Percentiles rank a stretch among this genome's conserved stretches.
These are phyloP conservation scores for Acanthosepion lycidas DNA, from an alignment of 2,888 invertebrate species.

Conservation along the genomic window DNA sequence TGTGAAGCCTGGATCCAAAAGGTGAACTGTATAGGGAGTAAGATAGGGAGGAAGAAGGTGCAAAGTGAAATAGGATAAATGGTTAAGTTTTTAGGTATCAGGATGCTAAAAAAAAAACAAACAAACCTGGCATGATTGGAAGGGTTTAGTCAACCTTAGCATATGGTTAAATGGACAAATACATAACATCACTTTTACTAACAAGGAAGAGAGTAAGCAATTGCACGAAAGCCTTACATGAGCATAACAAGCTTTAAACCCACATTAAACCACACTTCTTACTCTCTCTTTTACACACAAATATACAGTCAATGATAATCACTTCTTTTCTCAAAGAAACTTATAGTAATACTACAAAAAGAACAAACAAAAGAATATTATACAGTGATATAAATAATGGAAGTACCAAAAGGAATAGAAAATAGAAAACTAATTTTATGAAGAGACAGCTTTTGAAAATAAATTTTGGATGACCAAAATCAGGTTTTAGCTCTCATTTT, in stretches of 20 bases:
- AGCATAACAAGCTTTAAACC: constrained; percentile 33
- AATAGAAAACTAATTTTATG: background rate
- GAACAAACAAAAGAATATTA: background rate
- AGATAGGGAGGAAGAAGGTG: background rate
- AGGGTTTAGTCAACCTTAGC: background rate
- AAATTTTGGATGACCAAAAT: background rate
- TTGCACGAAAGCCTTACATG: background rate
- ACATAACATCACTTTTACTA: background rate
- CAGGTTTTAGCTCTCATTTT: background rate
- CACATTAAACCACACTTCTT: background rate
- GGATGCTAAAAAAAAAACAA: background rate
- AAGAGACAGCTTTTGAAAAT: background rate
- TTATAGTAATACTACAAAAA: background rate
- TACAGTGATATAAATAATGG: background rate
- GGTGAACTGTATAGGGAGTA: constrained; percentile 8
- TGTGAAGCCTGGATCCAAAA: constrained; percentile 21
- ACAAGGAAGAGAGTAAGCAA: background rate
- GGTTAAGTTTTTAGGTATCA: background rate
- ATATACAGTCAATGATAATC: background rate
- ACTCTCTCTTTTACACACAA: background rate
- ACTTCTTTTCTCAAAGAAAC: background rate
- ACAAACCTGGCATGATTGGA: background rate
- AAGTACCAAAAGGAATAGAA: background rate
- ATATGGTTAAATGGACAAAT: background rate
- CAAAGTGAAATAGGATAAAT: background rate